Evolutionary conservation across 2,113 vertebrate genomes (phyloP), one percentile per base, ranked within the genome.

Genomic region (Hemiprocne comata): DNA sequence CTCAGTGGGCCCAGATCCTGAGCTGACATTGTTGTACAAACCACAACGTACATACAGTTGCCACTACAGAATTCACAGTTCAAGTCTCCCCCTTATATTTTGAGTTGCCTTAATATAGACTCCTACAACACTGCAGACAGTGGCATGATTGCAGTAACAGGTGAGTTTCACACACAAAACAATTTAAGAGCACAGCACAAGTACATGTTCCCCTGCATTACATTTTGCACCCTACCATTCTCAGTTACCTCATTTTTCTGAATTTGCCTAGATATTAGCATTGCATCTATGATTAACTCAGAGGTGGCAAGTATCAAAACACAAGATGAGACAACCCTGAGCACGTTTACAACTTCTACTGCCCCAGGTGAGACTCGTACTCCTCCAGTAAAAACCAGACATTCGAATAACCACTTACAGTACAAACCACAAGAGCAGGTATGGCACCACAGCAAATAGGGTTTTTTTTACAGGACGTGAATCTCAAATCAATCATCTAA

Each of bases 271-370:
- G 61, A 42, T 42, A n/a, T 31, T 14, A 51, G 57, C 44, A 48
- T 4, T 21, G 33, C 40, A 42, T 42, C 40, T 42, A 14, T 42
- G 55, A 44, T 42, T 73, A 50, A 74, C 20, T 58, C 51, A 19
- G 0, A 15, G 36, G n/a, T 13, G 50, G 67, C 29, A 70, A 83
- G 61, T 8, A 70, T 24, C 36, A 66, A 80, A 91, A 38, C n/a
- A 50, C 17, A 28, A 51, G 55, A 67, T 16, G 25, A 78, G 69
- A 61, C 42, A 91, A 70, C 20, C 13, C 36, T 40, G 46, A 66
- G 50, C 16, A 73, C 0, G 1, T 55, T 40, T 31, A 40, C 0
- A 0, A 64, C 58, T 74, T 62, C 60, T n/a, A 21, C 9, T 29
- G 71, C 46, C 75, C 17, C 61, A n/a, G 62, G 50, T 26, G 62